Base-by-base conservation (phyloP, 2,113 vertebrate genomes). In the Dipodomys ordii region DNA sequence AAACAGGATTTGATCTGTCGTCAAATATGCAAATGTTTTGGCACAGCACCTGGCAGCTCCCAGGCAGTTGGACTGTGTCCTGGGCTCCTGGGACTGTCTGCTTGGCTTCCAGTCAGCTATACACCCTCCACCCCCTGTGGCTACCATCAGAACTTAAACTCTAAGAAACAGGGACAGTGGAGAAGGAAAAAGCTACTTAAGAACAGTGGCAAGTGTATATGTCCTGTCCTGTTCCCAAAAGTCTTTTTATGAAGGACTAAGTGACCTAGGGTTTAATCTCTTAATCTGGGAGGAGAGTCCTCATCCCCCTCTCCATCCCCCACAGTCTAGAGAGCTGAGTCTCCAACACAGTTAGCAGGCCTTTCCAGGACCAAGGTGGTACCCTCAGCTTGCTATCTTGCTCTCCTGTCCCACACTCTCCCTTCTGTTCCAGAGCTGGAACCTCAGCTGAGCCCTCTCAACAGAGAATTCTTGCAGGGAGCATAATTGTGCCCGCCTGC, bases 11-110 rank as follows among this genome's bases (percentile, higher is more conserved):
- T 49, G 91, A 44, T 64, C 87, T n/a, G 76, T n/a, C 77, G 88
- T 91, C 88, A 87, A 62, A 91, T 71, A 91, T 89, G 83, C 82
- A 87, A 57, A 86, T 79, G 7, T 82, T 20, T 84, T 95, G 95
- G 88, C 87, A 60, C n/a, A 35, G 60, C 49, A 9, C 20, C 69
- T 78, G 28, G 32, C 15, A 44, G 67, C 67, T 35, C 67, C 76
- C 49, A 3, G 73, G 91, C 89, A 10, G 49, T 57, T 44, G 90
- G 65, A 67, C 88, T 7, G 0, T 22, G 72, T 65, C 81, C 57
- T 46, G 23, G 60, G 64, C 49, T 32, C 74, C 86, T 84, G 0
- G 39, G 57, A 68, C 88, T 69, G 44, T 65, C 85, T 80, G 64
- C 60, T 92, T 87, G 74, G 89, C 93, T 93, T 83, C 60, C 53